Percentiles rank a stretch among this genome's conserved stretches.
phyloP scores from a whole-genome alignment of 2,888 invertebrate species.

The Polia nebulosa region DNA sequence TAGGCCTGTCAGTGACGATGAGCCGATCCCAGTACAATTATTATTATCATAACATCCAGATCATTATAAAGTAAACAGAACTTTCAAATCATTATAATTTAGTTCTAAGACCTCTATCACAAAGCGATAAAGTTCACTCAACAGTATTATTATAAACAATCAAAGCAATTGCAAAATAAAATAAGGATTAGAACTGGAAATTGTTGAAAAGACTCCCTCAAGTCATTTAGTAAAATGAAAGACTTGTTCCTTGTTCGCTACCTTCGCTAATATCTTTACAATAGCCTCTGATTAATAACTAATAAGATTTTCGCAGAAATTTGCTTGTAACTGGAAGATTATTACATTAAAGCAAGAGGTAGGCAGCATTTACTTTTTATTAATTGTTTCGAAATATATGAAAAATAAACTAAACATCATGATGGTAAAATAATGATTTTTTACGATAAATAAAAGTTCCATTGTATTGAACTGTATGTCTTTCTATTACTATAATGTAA shows the following conservation, averaged over 20 bases:
- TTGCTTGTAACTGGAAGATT: conserved; percentile 20
- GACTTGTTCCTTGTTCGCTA: conserved; percentile 42
- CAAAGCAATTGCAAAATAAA: conserved; percentile 25
- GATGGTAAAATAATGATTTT: too few relatives aligned
- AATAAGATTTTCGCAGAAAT: conserved; percentile 45
- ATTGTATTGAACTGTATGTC: not conserved
- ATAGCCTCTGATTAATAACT: conserved; percentile 54
- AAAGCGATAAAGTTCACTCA: conserved; percentile 23
- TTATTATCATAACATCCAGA: not conserved
- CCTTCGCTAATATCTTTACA: conserved; percentile 40
- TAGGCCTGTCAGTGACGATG: too few relatives aligned
- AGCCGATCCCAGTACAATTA: too few relatives aligned
- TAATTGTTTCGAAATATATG: not conserved
- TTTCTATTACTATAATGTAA: not conserved
- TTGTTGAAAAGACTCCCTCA: conserved; percentile 30
- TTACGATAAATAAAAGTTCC: not conserved
- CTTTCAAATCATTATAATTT: not conserved
- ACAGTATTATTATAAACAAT: conserved; percentile 18
- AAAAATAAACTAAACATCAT: not conserved
- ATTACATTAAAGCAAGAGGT: conserved; percentile 13
- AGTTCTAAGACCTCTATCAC: not conserved
- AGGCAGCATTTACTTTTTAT: not conserved
- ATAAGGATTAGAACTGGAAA: conserved; percentile 20
- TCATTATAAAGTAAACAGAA: not conserved
- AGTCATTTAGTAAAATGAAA: conserved; percentile 38